These are phyloP conservation scores for Formica aserva DNA, from an alignment of 2,888 invertebrate genomes.

Conservation along the genomic window DNA sequence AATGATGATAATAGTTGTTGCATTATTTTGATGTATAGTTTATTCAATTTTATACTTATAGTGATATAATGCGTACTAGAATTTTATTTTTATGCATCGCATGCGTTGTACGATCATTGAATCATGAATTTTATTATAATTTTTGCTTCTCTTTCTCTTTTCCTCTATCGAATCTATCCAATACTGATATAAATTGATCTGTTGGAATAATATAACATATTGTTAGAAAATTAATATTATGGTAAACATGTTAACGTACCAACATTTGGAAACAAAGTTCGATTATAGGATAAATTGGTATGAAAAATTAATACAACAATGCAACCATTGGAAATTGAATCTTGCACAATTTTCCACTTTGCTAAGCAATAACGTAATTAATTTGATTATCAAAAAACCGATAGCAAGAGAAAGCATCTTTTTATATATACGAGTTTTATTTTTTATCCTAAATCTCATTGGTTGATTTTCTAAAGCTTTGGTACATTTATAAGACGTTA, in stretches of 20 bases:
- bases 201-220: background rate
- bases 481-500: background rate
- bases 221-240: background rate
- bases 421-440: background rate
- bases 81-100: background rate
- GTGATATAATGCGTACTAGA: too few relatives aligned
- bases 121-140: background rate
- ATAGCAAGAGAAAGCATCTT: background rate
- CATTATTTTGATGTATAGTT: background rate
- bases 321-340: background rate
- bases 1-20: background rate
- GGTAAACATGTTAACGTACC: background rate
- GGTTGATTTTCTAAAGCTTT: background rate
- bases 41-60: background rate
- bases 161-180: background rate
- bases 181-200: background rate
- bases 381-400: background rate
- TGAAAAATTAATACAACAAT: conserved; percentile 5
- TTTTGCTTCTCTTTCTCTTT: background rate
- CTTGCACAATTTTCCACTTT: background rate
- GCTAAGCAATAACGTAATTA: background rate
- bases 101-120: background rate
- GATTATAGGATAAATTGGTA: background rate
- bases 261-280: background rate
- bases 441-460: background rate